Evolutionary conservation across 2,797 vertebrate species (phyloP).

Genomic region (Odontamblyopus rebecca): DNA sequence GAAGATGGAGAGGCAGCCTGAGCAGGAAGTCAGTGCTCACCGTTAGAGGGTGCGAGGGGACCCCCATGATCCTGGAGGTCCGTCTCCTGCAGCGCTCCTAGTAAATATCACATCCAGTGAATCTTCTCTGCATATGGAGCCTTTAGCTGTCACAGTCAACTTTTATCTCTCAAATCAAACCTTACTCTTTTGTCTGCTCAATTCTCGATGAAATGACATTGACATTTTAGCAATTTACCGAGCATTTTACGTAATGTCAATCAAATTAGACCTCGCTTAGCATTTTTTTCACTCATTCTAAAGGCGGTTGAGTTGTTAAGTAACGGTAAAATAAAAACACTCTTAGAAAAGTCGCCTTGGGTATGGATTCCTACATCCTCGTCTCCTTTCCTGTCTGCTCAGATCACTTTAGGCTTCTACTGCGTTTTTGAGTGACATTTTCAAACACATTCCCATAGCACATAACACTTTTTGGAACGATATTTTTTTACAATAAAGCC

Average conservation of each 20-base stretch:
- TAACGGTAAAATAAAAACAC: not conserved
- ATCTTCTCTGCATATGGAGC: too few relatives aligned
- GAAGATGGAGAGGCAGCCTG: too few relatives aligned
- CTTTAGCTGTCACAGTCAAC: too few relatives aligned
- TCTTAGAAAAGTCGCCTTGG: not conserved
- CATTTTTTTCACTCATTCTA: not conserved
- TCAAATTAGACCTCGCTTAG: not conserved
- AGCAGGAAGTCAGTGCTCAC: too few relatives aligned
- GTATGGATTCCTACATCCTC: constrained; percentile 16
- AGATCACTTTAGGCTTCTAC: constrained; percentile 32
- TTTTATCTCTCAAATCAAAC: not conserved
- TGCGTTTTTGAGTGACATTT: constrained; percentile 58
- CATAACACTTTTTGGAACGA: constrained; percentile 39
- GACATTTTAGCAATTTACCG: not conserved
- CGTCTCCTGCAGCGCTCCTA: too few relatives aligned
- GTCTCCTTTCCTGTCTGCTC: constrained; percentile 15
- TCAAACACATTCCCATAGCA: constrained; percentile 49
- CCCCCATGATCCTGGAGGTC: too few relatives aligned
- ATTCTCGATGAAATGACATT: not conserved
- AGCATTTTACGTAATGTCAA: not conserved
- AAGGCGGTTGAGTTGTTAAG: not conserved
- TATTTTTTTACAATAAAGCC: constrained; percentile 53
- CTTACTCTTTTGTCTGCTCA: not conserved
- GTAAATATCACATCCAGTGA: too few relatives aligned
- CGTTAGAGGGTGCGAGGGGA: too few relatives aligned